Evolutionary conservation across 2,113 vertebrate genomes (phyloP).

Genomic region (cat (Felis catus)): F.catus_Fca126_mat1.0 CM031412.1:12254001-12254500

Average conservation of each 20-base stretch:
- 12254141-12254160: too few species aligned
- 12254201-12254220: too few species aligned
- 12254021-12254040: not conserved
- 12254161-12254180: too few species aligned
- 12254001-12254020: too few species aligned
- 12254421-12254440: not conserved
- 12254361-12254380: not conserved
- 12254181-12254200: too few species aligned
- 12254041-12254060: not conserved
- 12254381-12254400: not conserved
- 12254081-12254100: too few species aligned
- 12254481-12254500: not conserved
- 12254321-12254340: not conserved
- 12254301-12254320: not conserved
- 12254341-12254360: not conserved
- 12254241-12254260: too few species aligned
- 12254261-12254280: too few species aligned
- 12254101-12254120: too few species aligned
- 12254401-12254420: not conserved
- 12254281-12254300: too few species aligned
- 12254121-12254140: too few species aligned
- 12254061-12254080: not conserved
- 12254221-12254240: too few species aligned
- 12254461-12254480: not conserved
- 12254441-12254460: not conserved